phyloP scores from a whole-genome alignment of 2,888 invertebrate species.

The Halocaridina rubra region DNA sequence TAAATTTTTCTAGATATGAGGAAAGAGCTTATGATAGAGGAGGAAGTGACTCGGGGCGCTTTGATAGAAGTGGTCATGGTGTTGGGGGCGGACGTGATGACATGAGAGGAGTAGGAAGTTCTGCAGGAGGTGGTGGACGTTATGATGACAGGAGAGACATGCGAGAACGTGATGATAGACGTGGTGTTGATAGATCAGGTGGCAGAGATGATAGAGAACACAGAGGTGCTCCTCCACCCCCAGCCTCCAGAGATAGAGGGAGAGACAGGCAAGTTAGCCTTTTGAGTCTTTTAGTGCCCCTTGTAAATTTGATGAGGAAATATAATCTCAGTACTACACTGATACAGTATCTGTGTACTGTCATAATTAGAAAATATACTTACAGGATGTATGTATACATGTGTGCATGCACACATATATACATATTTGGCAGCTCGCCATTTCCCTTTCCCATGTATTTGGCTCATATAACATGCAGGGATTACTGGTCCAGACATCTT shows the following conservation, averaged over 20 bases:
- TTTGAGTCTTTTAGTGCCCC: background rate
- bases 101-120: constrained; percentile 19
- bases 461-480: no score
- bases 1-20: no score
- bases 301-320: background rate
- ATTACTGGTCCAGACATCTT: no score
- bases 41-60: constrained; percentile 21
- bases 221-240: constrained; percentile 25
- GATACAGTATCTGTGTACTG: background rate
- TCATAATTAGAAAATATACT: background rate
- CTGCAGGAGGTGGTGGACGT: background rate
- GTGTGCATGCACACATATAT: no score
- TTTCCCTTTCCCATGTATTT: no score
- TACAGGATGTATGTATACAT: no score
- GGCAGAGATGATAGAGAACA: constrained; percentile 42
- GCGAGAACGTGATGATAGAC: constrained; percentile 39
- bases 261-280: constrained; percentile 28
- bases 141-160: constrained; percentile 45
- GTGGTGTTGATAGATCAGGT: constrained; percentile 32
- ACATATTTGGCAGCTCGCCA: no score
- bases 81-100: constrained; percentile 26
- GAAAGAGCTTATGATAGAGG: constrained; percentile 34
- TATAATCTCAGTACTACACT: background rate
- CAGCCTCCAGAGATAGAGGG: constrained; percentile 36
- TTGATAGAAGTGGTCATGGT: constrained; percentile 34